phyloP scores from a whole-genome alignment of 2,888 invertebrate genomes.

The Trichopria drosophilae region DNA sequence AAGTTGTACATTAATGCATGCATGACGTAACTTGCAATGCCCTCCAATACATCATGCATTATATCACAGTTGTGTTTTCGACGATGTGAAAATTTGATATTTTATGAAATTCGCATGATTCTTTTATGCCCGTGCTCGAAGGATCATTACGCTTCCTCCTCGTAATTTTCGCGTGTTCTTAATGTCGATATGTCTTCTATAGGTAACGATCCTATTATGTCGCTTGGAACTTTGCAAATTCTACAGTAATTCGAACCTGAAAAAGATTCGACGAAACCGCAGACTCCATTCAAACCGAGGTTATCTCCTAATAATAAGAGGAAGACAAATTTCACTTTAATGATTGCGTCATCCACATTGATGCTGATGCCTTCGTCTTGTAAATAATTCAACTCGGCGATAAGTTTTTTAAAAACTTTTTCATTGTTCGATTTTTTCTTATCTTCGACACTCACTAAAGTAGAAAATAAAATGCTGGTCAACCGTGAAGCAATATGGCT shows the following conservation, averaged over 20 bases:
- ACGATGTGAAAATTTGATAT: constrained; percentile 14
- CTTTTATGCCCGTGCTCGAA: constrained; percentile 9
- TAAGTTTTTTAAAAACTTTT: constrained; percentile 6
- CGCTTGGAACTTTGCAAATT: constrained; percentile 2
- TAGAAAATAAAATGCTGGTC: constrained; percentile 6
- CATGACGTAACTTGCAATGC: constrained; percentile 15
- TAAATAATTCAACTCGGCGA: constrained; percentile 9
- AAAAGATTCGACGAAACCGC: constrained; percentile 7
- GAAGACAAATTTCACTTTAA: constrained; percentile 1
- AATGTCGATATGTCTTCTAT: constrained; percentile 7
- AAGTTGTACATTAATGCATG: constrained; percentile 10
- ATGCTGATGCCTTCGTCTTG: constrained; percentile 1
- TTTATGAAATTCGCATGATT: constrained; percentile 9
- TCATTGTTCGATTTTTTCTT: constrained; percentile 6
- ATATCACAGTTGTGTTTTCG: constrained; percentile 14
- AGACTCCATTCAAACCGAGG: constrained; percentile 5
- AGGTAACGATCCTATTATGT: background rate
- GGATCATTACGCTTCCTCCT: constrained; percentile 1
- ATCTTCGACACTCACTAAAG: background rate
- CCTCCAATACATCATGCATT: constrained; percentile 24
- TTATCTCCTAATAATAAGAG: constrained; percentile 3
- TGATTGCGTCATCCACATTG: background rate
- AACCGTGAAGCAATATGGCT: background rate
- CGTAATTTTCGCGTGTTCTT: constrained; percentile 4
- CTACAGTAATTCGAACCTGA: constrained; percentile 12